A percentile compares a stretch with the other conserved stretches of the same genome.
Conservation (phyloP, 2,797 vertebrate species). For the Adelosebastes latens region DNA sequence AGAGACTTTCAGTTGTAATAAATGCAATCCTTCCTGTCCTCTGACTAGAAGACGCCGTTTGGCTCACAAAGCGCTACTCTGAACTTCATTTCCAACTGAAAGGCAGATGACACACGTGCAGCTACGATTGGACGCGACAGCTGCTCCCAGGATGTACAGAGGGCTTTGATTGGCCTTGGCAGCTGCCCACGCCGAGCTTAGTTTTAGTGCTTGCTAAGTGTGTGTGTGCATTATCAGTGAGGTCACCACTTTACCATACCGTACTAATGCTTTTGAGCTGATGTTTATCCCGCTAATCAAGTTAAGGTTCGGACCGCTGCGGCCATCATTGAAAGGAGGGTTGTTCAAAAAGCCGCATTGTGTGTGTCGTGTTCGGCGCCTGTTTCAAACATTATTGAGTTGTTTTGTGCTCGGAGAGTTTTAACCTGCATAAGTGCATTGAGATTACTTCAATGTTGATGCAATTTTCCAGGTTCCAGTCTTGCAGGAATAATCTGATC, state of each 20-base stretch:
- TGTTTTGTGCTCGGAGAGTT: slow-evolving; percentile 17
- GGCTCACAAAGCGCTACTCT: slow-evolving; percentile 59
- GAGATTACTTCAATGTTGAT: slow-evolving; percentile 30
- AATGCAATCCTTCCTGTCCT: slow-evolving; percentile 39
- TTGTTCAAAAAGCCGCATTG: slow-evolving; percentile 41
- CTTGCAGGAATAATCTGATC: slow-evolving; percentile 23
- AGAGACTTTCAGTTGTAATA: slow-evolving; percentile 27
- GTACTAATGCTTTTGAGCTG: slow-evolving; percentile 75
- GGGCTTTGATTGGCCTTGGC: slow-evolving; percentile 82
- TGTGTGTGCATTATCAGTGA: slow-evolving; percentile 76
- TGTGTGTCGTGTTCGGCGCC: slow-evolving; percentile 28
- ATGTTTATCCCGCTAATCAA: slow-evolving; percentile 80
- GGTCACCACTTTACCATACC: slow-evolving; percentile 70
- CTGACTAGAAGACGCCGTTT: slow-evolving; percentile 18
- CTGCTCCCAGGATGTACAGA: slow-evolving; percentile 77
- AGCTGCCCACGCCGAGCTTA: slow-evolving; percentile 76
- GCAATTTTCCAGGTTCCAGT: slow-evolving; percentile 21
- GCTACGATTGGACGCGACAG: slow-evolving; percentile 78
- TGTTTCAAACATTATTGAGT: slow-evolving; percentile 50
- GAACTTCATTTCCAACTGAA: slow-evolving; percentile 68
- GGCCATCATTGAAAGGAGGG: slow-evolving; percentile 52
- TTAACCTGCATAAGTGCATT: slow-evolving; percentile 26
- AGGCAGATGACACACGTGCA: slow-evolving; percentile 78
- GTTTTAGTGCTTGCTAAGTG: slow-evolving; percentile 78
- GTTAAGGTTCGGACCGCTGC: slow-evolving; percentile 65